Conservation (phyloP, 2,797 vertebrate species). For the Silurus aristotelis region DNA sequence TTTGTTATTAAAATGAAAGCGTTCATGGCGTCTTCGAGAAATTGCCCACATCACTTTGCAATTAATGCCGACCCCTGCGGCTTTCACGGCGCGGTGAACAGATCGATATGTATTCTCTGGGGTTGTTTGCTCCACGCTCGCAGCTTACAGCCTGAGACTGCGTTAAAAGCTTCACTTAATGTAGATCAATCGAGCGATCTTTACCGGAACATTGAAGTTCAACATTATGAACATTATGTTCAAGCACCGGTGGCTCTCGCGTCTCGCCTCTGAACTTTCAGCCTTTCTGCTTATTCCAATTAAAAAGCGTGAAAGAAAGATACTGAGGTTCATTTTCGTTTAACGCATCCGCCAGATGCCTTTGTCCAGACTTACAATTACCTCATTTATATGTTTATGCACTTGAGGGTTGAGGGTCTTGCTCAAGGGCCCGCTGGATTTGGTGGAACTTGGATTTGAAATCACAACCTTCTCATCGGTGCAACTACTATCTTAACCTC, state of each 20-base stretch:
- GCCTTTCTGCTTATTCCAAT: constrained; percentile 10
- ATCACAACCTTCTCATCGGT: too few species aligned
- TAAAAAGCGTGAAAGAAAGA: not conserved
- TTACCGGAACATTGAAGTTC: constrained; percentile 16
- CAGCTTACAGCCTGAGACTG: constrained; percentile 18
- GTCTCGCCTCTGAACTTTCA: not conserved
- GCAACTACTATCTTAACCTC: too few species aligned
- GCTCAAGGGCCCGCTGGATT: too few species aligned
- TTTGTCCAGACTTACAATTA: too few species aligned
- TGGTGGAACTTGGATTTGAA: too few species aligned
- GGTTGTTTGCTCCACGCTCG: constrained; percentile 5
- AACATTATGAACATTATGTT: too few species aligned
- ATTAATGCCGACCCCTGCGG: constrained; percentile 23
- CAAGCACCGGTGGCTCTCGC: not conserved
- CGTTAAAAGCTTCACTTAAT: constrained; percentile 32
- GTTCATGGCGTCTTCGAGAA: not conserved
- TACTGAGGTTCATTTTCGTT: not conserved
- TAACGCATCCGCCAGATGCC: too few species aligned
- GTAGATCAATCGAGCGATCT: constrained; percentile 32
- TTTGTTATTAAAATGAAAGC: constrained; percentile 2
- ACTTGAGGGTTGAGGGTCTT: too few species aligned
- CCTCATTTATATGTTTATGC: too few species aligned
- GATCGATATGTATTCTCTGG: constrained; percentile 25
- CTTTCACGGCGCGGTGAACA: not conserved
- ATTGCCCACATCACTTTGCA: constrained; percentile 18